phyloP scores from a whole-genome alignment of 2,888 invertebrate species.

The Piscicola geometra region DNA sequence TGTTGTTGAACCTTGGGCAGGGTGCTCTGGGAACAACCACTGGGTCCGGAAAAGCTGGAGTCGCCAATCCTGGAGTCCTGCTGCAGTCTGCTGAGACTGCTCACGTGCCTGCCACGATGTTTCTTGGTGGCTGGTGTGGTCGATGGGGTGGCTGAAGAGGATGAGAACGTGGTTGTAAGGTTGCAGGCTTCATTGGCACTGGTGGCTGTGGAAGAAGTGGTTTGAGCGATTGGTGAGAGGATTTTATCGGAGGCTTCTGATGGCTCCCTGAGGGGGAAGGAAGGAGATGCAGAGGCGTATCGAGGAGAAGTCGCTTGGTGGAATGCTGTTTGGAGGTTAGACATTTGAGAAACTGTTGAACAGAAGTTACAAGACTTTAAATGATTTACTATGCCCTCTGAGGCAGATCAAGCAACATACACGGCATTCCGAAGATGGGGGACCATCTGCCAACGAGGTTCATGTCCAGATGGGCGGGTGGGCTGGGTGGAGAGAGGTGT shows the following conservation, averaged over 20 bases:
- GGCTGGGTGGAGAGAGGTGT: slow-evolving; percentile 39
- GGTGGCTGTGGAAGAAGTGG: too few relatives aligned
- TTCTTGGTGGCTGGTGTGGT: slow-evolving; percentile 1
- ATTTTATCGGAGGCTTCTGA: too few relatives aligned
- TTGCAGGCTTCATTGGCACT: too few relatives aligned
- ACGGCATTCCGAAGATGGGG: slow-evolving; percentile 7
- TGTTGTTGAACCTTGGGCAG: not conserved
- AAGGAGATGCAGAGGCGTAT: not conserved
- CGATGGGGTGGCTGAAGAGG: not conserved
- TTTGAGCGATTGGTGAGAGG: too few relatives aligned
- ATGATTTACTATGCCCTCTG: too few relatives aligned
- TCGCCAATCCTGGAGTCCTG: slow-evolving; percentile 57
- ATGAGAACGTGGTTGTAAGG: too few relatives aligned
- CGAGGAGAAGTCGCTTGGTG: not conserved
- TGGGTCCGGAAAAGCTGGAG: not conserved
- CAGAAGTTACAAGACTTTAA: too few relatives aligned
- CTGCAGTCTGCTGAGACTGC: slow-evolving; percentile 81
- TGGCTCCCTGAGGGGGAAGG: too few relatives aligned
- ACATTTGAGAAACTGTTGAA: too few relatives aligned
- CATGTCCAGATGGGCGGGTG: slow-evolving; percentile 11
- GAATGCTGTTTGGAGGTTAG: too few relatives aligned
- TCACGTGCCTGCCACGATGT: slow-evolving; percentile 66
- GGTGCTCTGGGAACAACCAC: not conserved
- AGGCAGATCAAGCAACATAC: too few relatives aligned
- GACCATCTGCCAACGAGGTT: slow-evolving; percentile 21